Conservation (phyloP, 1,140 invertebrate species). For the Hylyphantes graminicola region DNA sequence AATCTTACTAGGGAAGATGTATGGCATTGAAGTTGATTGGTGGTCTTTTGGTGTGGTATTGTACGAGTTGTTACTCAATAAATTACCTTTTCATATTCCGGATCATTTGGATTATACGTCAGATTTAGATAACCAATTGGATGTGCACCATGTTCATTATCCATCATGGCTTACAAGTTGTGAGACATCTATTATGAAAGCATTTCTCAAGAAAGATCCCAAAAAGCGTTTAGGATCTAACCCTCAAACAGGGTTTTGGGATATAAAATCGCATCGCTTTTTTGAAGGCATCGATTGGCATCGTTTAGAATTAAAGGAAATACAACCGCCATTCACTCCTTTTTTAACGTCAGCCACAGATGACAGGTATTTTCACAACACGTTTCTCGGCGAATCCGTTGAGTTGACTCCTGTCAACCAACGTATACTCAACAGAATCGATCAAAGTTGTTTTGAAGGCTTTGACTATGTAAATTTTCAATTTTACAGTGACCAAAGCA, state of each 20-base stretch:
- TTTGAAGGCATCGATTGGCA: conserved; percentile 5
- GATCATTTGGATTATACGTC: neutral
- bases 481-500: too few species aligned
- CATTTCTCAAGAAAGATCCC: conserved; percentile 13
- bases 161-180: neutral
- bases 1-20: conserved; percentile 1
- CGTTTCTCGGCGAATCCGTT: too few species aligned
- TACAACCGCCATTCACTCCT: neutral
- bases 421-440: too few species aligned
- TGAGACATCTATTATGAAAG: neutral
- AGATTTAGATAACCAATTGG: neutral
- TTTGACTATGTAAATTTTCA: too few species aligned
- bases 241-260: neutral
- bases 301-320: neutral
- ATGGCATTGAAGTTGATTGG: conserved; percentile 13
- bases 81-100: neutral
- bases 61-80: neutral
- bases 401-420: too few species aligned
- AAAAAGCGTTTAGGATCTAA: conserved; percentile 3
- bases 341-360: neutral
- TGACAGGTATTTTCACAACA: too few species aligned
- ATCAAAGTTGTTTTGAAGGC: too few species aligned
- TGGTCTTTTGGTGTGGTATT: conserved; percentile 8
- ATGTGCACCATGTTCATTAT: neutral
- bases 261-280: neutral